Conservation (phyloP, 2,888 invertebrate genomes). For the Dryocosmus kuriphilus region DNA sequence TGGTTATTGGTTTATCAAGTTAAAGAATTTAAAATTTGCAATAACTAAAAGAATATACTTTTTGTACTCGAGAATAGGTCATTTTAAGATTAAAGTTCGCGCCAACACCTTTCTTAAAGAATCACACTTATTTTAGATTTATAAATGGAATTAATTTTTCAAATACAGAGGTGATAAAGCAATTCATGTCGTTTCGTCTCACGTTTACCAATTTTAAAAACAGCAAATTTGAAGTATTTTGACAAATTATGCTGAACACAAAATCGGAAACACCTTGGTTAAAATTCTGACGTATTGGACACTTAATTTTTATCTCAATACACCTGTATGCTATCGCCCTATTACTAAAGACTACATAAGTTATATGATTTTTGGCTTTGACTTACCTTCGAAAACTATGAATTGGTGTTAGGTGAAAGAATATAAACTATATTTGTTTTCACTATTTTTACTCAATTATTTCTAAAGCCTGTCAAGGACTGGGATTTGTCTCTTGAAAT, state of each 20-base stretch:
- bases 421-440: conserved; percentile 1
- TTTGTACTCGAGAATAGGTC: no score
- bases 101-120: no score
- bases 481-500: not conserved
- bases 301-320: conserved; percentile 9
- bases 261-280: conserved; percentile 1
- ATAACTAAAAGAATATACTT: no score
- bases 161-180: not conserved
- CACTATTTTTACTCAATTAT: conserved; percentile 1
- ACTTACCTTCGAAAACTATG: not conserved
- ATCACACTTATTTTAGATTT: no score
- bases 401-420: not conserved
- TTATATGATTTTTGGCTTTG: not conserved
- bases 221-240: no score
- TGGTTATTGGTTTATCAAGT: no score
- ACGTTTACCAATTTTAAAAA: no score
- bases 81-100: no score
- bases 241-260: not conserved
- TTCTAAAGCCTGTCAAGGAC: not conserved
- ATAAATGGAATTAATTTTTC: no score
- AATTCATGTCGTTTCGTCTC: not conserved
- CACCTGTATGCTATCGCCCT: not conserved
- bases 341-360: not conserved
- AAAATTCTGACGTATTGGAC: conserved; percentile 11
- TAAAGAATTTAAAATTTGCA: no score